Percentiles rank a stretch among this genome's conserved stretches.
These are phyloP conservation scores for Holcopasites calliopsidis DNA, from an alignment of 1,140 invertebrate genomes.

Conservation along the genomic window DNA sequence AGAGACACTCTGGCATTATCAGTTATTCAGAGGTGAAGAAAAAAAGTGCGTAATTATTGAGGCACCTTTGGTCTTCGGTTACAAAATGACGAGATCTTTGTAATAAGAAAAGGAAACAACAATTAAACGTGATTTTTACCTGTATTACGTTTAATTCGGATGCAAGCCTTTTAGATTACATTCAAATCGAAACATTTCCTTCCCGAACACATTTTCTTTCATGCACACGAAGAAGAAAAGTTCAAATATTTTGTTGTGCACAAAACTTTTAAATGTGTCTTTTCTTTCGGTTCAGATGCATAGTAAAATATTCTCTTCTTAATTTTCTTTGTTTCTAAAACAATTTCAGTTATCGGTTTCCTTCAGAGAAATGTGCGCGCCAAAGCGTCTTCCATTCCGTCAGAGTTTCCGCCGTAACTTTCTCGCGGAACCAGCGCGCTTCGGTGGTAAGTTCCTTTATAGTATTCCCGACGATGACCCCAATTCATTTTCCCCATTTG, in stretches of 20 bases:
- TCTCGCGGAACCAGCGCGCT: neutral
- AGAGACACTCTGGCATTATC: neutral
- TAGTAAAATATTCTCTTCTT: too few relatives aligned
- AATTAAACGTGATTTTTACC: too few relatives aligned
- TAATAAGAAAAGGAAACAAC: neutral
- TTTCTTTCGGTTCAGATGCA: too few relatives aligned
- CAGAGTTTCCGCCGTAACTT: too few relatives aligned
- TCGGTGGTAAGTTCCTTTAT: conserved; percentile 3
- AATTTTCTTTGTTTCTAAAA: neutral
- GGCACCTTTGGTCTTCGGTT: neutral
- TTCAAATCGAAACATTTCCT: too few relatives aligned
- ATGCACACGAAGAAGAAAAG: too few relatives aligned
- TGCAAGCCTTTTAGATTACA: too few relatives aligned
- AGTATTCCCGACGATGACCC: conserved; percentile 3
- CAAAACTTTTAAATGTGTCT: too few relatives aligned
- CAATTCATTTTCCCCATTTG: conserved; percentile 1
- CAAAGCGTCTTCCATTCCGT: neutral
- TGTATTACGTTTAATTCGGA: too few relatives aligned
- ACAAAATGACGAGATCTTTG: neutral
- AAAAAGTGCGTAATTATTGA: neutral
- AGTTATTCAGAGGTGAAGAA: neutral
- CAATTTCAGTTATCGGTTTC: conserved; percentile 23
- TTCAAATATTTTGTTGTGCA: too few relatives aligned
- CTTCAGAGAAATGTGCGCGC: neutral
- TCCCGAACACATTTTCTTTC: too few relatives aligned